Base-by-base conservation (phyloP, 2,797 vertebrate species). In the Trichosurus vulpecula region DNA sequence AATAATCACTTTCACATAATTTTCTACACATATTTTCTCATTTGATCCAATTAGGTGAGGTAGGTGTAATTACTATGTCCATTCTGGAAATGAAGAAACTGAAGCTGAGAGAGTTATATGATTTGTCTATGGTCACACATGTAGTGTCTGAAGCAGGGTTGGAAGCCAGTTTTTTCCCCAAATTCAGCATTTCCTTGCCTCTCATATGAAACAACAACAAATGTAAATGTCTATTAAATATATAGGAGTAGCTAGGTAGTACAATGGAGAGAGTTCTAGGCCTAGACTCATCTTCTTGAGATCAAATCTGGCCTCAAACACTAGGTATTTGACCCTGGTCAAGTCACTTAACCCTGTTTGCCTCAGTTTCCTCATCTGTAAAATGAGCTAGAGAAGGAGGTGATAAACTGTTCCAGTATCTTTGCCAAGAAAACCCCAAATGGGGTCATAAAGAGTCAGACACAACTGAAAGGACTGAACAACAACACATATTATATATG, bases 1-100 rank as follows among this genome's bases (percentile, higher is more conserved):
- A 13, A 81, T 3, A 25, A 41, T 87, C 0, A 51, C 9, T 27
- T 87, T 27, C 9, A 87, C 22, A 9, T 87, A 81, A 51, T 0
- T 87, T 87, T 51, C 3, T 87, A 27, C 3, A 25, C 29, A 29
- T 9, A 16, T 90, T 31, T 91, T 56, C 29, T 93, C 54, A 22
- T 93, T 54, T 51, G 92, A 58, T 58, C 3, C 55, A 81, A 27
- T 81, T 81, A 16, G 16, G 35, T 35, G 14, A 47, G 52, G 16
- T 3, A 93, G n/a, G 25, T 54, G 51, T 31, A 11, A 27, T 54
- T 58, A 93, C 22, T 27, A 30, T 29, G 10, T 51, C 66, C 41
- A 91, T 52, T 66, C 91, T 66, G 96, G 61, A 87, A 41, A 56
- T 19, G 54, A 92, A 91, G 30, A 74, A 74, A 91, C 89, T 19